A percentile compares a stretch with the other conserved stretches of the same genome.
Conservation (phyloP, 1,140 invertebrate genomes). For the Samia ricini region DNA sequence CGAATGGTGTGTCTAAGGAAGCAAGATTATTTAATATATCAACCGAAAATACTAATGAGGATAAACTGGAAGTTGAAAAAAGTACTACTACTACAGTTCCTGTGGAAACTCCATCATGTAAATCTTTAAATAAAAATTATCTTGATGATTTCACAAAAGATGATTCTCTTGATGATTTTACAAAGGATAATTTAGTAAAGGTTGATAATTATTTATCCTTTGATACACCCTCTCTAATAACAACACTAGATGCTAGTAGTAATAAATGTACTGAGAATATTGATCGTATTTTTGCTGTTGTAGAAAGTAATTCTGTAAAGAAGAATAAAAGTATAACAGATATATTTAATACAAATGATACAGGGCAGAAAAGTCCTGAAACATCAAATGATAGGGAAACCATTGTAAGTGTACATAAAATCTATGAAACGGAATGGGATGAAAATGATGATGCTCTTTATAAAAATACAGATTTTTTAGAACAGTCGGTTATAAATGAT, state of each 20-base stretch:
- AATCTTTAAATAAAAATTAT: background rate
- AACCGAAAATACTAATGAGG: background rate
- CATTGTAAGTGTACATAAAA: slow-evolving; percentile 43
- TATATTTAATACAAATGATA: slow-evolving; percentile 53
- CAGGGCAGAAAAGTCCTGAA: slow-evolving; percentile 37
- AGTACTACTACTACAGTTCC: background rate
- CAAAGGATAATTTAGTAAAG: slow-evolving; percentile 42
- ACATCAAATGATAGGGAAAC: slow-evolving; percentile 41
- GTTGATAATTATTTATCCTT: slow-evolving; percentile 40
- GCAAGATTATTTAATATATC: background rate
- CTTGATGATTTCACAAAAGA: background rate
- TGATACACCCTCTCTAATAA: slow-evolving; percentile 28
- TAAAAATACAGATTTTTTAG: slow-evolving; percentile 45
- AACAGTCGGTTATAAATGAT: slow-evolving; percentile 2
- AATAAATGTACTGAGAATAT: slow-evolving; percentile 30
- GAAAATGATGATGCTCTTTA: slow-evolving; percentile 74
- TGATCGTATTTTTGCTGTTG: slow-evolving; percentile 55
- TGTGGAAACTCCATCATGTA: slow-evolving; percentile 5
- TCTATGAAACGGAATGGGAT: slow-evolving; percentile 61
- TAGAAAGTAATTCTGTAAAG: slow-evolving; percentile 45
- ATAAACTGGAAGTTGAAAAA: background rate
- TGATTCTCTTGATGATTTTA: slow-evolving; percentile 33
- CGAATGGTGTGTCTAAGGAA: background rate
- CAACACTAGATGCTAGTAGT: background rate
- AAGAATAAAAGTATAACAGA: slow-evolving; percentile 68